Base-by-base conservation (phyloP, 2,797 vertebrate species). In the Oreortyx pictus region DNA sequence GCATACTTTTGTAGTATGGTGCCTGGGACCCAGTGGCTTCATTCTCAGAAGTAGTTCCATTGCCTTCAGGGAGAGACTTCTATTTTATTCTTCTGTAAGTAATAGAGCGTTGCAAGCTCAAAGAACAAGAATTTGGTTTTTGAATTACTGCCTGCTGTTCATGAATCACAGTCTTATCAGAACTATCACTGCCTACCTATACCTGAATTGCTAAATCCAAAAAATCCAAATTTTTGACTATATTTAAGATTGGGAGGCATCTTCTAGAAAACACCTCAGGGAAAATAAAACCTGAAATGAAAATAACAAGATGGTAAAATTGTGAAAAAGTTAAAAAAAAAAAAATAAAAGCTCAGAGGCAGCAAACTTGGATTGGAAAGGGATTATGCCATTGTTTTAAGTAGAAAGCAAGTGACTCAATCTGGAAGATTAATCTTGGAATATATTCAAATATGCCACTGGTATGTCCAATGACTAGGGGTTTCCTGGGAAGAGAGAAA, bases 131-230 rank as follows among this genome's bases (percentile, higher is more conserved):
- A 67, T 92, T 59, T 76, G 31, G 59, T 75, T 29, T 81, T 50
- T 89, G 85, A 94, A 85, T 93, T 72, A 76, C 56, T 86, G 35
- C 57, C 57, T 67, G 25, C 35, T 76, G 16, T 62, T 93, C 54
- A 46, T 54, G 61, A 87, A 64, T 77, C 35, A 52, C 23, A 73
- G 4, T 47, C 47, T 76, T 89, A 67, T 93, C 47, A 90, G 59
- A 46, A 54, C 27, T 62, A 19, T 29, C 66, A 60, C 24, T 80
- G 24, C 24, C 65, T 15, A 41, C 13, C 74, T 72, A n/a, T 24
- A 90, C 16, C 22, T 43, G 24, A 92, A 88, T 46, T 5, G 39
- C 54, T 64, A 62, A 64, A 81, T 22, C 8, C 18, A 94, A 89
- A 39, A 65, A 83, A 78, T 60, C 73, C 2, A 46, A 73, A 56